phyloP scores from a whole-genome alignment of 2,113 vertebrate species.

The Glaucidium brasilianum region DNA sequence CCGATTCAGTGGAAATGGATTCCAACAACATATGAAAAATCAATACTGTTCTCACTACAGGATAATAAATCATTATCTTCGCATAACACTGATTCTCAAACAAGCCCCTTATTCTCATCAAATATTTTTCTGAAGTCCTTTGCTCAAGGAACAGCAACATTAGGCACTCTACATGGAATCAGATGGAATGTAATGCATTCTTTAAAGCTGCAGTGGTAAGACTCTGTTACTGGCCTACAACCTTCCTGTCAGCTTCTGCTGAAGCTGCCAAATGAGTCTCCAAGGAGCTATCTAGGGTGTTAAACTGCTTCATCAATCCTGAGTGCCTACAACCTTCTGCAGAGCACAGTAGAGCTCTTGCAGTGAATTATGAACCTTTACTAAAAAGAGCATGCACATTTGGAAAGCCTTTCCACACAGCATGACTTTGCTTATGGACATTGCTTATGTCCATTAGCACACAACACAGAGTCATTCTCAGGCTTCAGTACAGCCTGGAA shows the following conservation, averaged over 20 bases:
- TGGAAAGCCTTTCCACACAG: neutral
- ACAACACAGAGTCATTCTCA: neutral
- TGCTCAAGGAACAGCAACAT: neutral
- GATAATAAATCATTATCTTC: neutral
- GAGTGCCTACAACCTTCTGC: neutral
- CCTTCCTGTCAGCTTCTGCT: neutral
- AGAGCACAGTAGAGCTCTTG: neutral
- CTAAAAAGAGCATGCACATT: neutral
- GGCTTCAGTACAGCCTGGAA: neutral
- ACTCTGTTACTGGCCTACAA: neutral
- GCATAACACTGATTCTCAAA: neutral
- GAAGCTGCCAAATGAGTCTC: neutral
- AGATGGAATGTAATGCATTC: neutral
- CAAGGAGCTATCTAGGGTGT: neutral
- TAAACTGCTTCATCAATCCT: neutral
- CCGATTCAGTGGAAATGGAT: neutral
- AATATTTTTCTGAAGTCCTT: neutral
- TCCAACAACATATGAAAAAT: neutral
- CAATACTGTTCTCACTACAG: neutral
- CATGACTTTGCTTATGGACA: neutral
- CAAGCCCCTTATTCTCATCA: neutral
- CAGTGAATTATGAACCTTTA: neutral
- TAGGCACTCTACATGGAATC: neutral
- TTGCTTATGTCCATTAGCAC: neutral
- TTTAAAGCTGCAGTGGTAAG: neutral